Conservation (phyloP, 2,888 invertebrate genomes). For the Asteroscopus sphinx region DNA sequence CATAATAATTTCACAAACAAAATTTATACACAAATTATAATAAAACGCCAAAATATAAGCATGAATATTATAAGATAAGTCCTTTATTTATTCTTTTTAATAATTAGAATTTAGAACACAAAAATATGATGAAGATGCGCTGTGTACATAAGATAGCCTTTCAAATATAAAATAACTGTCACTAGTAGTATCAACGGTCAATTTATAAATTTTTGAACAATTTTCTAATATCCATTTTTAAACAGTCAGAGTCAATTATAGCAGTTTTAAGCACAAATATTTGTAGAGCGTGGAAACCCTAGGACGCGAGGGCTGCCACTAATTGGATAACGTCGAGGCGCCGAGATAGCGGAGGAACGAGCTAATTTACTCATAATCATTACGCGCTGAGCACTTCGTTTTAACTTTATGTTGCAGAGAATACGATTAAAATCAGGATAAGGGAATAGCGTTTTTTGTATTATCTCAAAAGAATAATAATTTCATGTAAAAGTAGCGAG, state of each 20-base stretch:
- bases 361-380: constrained; percentile 38
- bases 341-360: constrained; percentile 23
- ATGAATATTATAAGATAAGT: too few relatives aligned
- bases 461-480: too few relatives aligned
- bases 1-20: too few relatives aligned
- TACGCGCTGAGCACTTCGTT: constrained; percentile 14
- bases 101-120: too few relatives aligned
- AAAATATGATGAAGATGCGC: too few relatives aligned
- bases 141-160: too few relatives aligned
- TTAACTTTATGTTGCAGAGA: constrained; percentile 9
- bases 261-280: neutral
- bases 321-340: constrained; percentile 37
- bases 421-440: constrained; percentile 10
- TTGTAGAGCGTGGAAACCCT: constrained; percentile 8
- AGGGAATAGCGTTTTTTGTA: neutral
- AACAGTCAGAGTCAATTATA: neutral
- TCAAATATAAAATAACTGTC: too few relatives aligned
- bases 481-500: too few relatives aligned
- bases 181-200: neutral
- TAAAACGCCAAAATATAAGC: too few relatives aligned
- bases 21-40: too few relatives aligned
- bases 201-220: too few relatives aligned
- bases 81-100: too few relatives aligned
- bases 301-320: constrained; percentile 7
- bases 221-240: neutral